Percentiles rank a stretch among this genome's conserved stretches.
Evolutionary conservation across 2,888 invertebrate genomes (phyloP).

Genomic region (Chrysodeixis includens): DNA sequence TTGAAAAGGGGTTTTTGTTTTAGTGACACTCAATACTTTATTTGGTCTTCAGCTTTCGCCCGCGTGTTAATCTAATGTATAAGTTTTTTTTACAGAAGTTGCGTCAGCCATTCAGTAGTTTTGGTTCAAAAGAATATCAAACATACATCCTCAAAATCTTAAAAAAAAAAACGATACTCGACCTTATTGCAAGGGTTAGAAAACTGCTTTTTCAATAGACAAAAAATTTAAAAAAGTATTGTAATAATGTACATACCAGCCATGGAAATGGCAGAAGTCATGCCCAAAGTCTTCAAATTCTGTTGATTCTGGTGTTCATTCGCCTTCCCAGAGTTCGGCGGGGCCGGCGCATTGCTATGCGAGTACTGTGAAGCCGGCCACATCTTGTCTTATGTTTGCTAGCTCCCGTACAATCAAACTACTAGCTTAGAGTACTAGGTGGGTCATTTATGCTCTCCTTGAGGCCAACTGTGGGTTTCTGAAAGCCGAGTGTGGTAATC

Average conservation of each 20-base stretch:
- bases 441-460: slow-evolving; percentile 71
- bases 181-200: too few species aligned
- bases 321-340: slow-evolving; percentile 67
- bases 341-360: slow-evolving; percentile 75
- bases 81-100: too few species aligned
- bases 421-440: slow-evolving; percentile 59
- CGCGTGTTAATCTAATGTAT: too few species aligned
- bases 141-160: too few species aligned
- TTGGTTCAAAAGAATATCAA: too few species aligned
- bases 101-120: too few species aligned
- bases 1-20: neutral
- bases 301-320: slow-evolving; percentile 88
- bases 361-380: slow-evolving; percentile 88
- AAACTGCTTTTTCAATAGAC: too few species aligned
- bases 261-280: slow-evolving; percentile 98
- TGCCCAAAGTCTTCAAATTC: slow-evolving; percentile 93
- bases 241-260: slow-evolving; percentile 93
- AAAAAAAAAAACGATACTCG: too few species aligned
- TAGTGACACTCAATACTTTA: neutral
- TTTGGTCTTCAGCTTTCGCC: too few species aligned
- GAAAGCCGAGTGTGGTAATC: slow-evolving; percentile 48
- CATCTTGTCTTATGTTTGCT: slow-evolving; percentile 81
- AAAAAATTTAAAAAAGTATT: too few species aligned
- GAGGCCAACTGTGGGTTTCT: slow-evolving; percentile 64
- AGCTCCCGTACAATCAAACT: slow-evolving; percentile 35